These are phyloP conservation scores for Butastur rufipennis DNA, from an alignment of 2,113 vertebrate genomes.

Conservation along the genomic window DNA sequence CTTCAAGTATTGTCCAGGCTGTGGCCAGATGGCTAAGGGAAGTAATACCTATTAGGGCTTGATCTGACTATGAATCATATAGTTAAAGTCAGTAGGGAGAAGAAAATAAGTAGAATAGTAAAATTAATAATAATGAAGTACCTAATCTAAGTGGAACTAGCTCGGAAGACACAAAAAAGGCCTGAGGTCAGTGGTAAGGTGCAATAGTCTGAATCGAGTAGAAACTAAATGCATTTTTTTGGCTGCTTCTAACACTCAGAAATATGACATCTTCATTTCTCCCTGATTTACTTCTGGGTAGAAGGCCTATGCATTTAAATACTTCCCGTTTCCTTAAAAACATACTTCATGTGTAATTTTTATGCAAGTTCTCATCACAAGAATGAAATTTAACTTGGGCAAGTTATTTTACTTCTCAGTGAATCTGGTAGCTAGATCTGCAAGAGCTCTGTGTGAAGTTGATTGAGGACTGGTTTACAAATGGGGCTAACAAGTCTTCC, in stretches of 20 bases:
- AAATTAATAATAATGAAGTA: background rate
- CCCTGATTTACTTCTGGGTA: background rate
- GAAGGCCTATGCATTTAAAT: background rate
- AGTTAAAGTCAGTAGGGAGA: slow-evolving; percentile 33
- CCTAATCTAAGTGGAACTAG: background rate
- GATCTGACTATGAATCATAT: slow-evolving; percentile 16
- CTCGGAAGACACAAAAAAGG: background rate
- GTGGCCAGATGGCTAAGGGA: slow-evolving; percentile 43
- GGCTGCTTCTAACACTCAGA: background rate
- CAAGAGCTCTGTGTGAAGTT: background rate
- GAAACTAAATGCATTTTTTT: background rate
- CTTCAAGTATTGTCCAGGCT: slow-evolving; percentile 40
- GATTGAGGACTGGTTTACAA: background rate
- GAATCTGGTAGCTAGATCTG: background rate
- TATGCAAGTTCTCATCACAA: background rate
- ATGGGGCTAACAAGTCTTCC: background rate
- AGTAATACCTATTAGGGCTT: slow-evolving; percentile 40
- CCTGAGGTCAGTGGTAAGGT: background rate
- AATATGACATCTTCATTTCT: background rate
- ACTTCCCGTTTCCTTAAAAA: background rate
- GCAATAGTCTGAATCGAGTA: background rate
- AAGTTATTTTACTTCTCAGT: background rate
- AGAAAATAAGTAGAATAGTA: slow-evolving; percentile 24
- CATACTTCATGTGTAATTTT: background rate
- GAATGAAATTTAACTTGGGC: background rate